phyloP scores from a whole-genome alignment of 1,140 invertebrate species.

The Frieseomelitta varia region DNA sequence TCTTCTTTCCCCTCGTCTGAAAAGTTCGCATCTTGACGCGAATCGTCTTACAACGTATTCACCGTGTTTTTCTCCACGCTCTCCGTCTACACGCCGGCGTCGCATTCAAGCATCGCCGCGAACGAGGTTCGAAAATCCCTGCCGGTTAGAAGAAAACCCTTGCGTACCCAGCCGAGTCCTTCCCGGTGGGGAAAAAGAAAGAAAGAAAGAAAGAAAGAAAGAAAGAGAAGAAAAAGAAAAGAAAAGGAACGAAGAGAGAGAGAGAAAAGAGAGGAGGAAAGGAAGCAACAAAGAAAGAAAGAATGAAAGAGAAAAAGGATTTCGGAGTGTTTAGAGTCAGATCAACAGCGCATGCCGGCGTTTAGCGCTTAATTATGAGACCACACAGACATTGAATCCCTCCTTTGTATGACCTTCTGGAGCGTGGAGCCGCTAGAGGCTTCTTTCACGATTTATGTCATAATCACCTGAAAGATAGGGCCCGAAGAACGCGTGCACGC shows the following conservation, averaged over 20 bases:
- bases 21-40: not conserved
- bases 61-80: not conserved
- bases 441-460: constrained; percentile 78
- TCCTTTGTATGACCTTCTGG: constrained; percentile 52
- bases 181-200: not conserved
- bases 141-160: not conserved
- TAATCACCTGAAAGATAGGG: constrained; percentile 75
- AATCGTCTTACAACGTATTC: not conserved
- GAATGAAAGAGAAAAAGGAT: not conserved
- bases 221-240: not conserved
- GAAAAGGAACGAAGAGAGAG: not conserved
- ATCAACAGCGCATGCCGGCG: constrained; percentile 33
- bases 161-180: not conserved
- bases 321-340: constrained; percentile 16
- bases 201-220: not conserved
- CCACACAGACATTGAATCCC: constrained; percentile 52
- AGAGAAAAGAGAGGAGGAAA: not conserved
- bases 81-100: not conserved
- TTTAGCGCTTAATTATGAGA: constrained; percentile 66
- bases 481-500: constrained; percentile 36
- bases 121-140: not conserved
- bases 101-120: not conserved
- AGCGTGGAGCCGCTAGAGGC: constrained; percentile 61
- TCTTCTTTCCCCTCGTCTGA: not conserved
- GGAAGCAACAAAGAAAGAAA: not conserved